These are phyloP conservation scores for Himalopsyche kuldschensis DNA, from an alignment of 2,888 invertebrate genomes.

Conservation along the genomic window DNA sequence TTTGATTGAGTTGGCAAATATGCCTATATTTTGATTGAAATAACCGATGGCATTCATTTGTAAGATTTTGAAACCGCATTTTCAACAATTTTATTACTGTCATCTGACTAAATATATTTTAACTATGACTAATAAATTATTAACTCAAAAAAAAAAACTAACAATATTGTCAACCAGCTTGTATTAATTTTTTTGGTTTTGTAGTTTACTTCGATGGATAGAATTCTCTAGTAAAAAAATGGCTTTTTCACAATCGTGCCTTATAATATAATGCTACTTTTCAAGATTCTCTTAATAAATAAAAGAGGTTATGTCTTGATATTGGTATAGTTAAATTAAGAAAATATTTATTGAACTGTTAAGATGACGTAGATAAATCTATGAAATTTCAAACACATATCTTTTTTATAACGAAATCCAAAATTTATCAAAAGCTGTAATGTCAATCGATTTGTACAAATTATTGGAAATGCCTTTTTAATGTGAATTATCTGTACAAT, in stretches of 20 bases:
- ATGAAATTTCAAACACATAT: not conserved
- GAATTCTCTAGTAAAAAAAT: slow-evolving; percentile 17
- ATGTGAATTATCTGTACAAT: not conserved
- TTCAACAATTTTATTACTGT: not conserved
- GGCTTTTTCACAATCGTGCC: slow-evolving; percentile 39
- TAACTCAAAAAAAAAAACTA: not conserved
- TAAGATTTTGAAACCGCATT: not conserved
- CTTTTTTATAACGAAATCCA: not conserved
- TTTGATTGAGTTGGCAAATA: too few relatives aligned
- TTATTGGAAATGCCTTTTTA: not conserved
- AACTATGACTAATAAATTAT: not conserved
- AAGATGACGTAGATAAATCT: not conserved
- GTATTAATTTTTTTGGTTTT: not conserved
- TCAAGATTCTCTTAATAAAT: not conserved
- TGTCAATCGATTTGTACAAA: not conserved
- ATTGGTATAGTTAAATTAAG: not conserved
- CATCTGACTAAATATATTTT: not conserved
- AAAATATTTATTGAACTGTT: not conserved
- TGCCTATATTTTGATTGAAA: too few relatives aligned
- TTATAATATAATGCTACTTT: slow-evolving; percentile 15
- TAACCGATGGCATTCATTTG: not conserved
- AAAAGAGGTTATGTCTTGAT: not conserved
- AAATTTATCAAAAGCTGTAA: not conserved
- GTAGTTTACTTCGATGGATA: not conserved
- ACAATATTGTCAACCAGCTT: not conserved